Conservation (phyloP, 1,140 invertebrate species). For the Helicoverpa zea region DNA sequence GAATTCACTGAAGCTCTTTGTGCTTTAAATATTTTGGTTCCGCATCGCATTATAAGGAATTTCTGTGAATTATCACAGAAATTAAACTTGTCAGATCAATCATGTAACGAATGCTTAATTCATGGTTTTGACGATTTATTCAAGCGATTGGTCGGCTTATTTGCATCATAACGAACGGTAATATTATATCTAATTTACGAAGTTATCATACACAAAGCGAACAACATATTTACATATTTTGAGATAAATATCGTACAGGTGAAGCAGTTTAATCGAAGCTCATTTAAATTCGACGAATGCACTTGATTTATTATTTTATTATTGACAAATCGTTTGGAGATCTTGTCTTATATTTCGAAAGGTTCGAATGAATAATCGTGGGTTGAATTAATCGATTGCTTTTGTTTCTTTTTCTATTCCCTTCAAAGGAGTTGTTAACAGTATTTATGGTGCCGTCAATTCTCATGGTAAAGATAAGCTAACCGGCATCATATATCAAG, state of each 20-base stretch:
- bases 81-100: constrained; percentile 18
- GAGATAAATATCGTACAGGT: constrained; percentile 60
- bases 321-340: constrained; percentile 62
- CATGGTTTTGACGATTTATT: constrained; percentile 11
- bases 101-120: neutral
- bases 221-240: constrained; percentile 39
- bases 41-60: too few species aligned
- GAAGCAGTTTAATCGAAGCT: constrained; percentile 61
- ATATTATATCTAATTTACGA: constrained; percentile 7
- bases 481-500: constrained; percentile 13
- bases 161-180: constrained; percentile 32
- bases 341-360: constrained; percentile 54
- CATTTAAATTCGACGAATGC: constrained; percentile 62
- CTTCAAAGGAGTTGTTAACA: constrained; percentile 31
- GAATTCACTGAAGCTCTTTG: too few species aligned
- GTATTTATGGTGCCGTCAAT: constrained; percentile 29
- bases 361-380: constrained; percentile 17
- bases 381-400: constrained; percentile 43
- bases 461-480: constrained; percentile 1
- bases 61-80: neutral
- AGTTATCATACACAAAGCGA: constrained; percentile 11
- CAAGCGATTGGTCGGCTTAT: neutral
- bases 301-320: constrained; percentile 60
- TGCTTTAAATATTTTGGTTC: too few species aligned
- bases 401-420: constrained; percentile 22